Conservation (phyloP, 2,113 vertebrate genomes). For the Mormyrus lacerda region DNA sequence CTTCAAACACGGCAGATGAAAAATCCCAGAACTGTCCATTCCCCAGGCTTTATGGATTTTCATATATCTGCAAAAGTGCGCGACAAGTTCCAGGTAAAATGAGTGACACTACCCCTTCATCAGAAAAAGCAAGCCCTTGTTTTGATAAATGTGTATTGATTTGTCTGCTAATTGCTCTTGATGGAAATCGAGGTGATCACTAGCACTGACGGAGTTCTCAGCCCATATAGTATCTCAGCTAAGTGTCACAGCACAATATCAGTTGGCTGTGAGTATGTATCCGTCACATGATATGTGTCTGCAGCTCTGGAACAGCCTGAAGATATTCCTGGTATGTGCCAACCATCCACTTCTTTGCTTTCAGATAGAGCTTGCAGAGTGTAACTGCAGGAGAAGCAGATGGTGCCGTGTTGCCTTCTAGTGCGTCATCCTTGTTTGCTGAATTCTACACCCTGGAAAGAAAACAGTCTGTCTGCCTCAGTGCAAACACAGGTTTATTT, state of each 20-base stretch:
- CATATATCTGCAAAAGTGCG: background rate
- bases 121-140: background rate
- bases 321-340: background rate
- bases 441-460: background rate
- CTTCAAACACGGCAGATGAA: background rate
- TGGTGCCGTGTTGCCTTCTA: background rate
- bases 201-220: background rate
- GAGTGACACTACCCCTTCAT: background rate
- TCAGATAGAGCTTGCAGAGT: background rate
- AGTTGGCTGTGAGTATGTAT: background rate
- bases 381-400: slow-evolving; percentile 5
- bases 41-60: background rate
- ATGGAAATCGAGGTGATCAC: background rate
- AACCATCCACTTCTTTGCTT: background rate
- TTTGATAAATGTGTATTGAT: background rate
- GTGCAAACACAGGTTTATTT: slow-evolving; percentile 9
- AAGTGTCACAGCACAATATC: background rate
- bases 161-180: background rate
- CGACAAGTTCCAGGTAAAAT: background rate
- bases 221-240: background rate
- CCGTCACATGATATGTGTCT: background rate
- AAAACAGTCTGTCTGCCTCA: slow-evolving; percentile 3
- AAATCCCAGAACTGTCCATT: background rate
- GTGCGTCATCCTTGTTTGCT: background rate
- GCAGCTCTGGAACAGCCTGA: background rate